Percentiles rank a stretch among this genome's conserved stretches.
These are phyloP conservation scores for Ivindomyrus marchei DNA, from an alignment of 2,113 vertebrate genomes.

Conservation along the genomic window DNA sequence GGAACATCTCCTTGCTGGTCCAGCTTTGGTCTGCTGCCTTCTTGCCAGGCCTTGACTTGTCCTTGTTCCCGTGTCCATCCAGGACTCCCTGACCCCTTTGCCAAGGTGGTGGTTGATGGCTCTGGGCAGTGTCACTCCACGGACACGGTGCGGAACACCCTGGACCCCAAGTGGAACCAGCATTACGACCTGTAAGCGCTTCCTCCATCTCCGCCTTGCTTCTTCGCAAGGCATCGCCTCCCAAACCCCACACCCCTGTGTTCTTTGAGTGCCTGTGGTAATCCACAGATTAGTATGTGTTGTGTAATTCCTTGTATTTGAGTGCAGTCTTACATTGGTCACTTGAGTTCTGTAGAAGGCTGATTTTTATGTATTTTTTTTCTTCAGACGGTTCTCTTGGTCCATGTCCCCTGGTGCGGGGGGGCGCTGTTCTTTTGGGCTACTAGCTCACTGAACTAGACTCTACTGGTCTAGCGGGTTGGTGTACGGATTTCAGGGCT, in stretches of 20 bases:
- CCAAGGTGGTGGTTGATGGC: conserved; percentile 97
- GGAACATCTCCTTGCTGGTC: too few species aligned
- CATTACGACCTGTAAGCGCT: conserved; percentile 94
- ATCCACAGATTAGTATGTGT: background rate
- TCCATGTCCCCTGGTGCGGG: background rate
- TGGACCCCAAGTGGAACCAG: conserved; percentile 99
- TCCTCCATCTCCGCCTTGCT: background rate
- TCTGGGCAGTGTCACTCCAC: conserved; percentile 99
- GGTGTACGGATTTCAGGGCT: background rate
- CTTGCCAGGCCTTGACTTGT: background rate
- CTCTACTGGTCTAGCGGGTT: background rate
- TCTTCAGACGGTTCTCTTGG: background rate
- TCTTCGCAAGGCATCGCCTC: background rate
- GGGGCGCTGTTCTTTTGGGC: background rate
- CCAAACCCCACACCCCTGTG: background rate
- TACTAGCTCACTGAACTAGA: background rate
- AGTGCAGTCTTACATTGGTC: background rate
- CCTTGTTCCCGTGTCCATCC: conserved; percentile 7
- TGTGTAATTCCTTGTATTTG: background rate
- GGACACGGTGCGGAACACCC: conserved; percentile 98
- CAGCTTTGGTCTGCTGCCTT: background rate
- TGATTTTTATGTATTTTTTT: background rate
- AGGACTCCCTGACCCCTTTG: conserved; percentile 98
- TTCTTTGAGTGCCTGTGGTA: background rate
- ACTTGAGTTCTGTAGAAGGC: background rate